Base-by-base conservation (phyloP, 2,888 invertebrate genomes). In the Drosophila pseudotakahashii region DNA sequence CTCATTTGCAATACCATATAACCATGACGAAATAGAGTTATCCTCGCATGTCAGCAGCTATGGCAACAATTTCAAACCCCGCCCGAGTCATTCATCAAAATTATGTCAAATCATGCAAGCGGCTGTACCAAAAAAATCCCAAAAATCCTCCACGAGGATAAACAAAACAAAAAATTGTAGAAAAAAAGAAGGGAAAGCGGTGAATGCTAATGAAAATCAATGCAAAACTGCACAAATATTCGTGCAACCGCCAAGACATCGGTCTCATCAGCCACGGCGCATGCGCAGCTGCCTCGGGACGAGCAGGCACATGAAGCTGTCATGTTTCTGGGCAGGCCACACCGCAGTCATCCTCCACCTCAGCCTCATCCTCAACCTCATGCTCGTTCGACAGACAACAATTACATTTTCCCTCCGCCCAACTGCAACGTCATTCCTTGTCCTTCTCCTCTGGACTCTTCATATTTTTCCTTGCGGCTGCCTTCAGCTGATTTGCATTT, bases 401-500 rank as follows among this genome's bases (percentile, higher is more conserved):
- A 82, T 85, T 85, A 80, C 78, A 72, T 63, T 73, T 76, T 81
- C 76, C 74, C 74, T 80, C 34, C 41, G 45, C 19, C 42, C 69
- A 63, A 60, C 62, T 78, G 81, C 81, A 73, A 41, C 79, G 77
- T 84, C 81, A 84, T 84, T 71, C 51, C 41, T 50, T 44, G 63
- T 71, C 51, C 41, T 50, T 41, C 60, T 69, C 51, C 64, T 42
- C 55, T 64, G 55, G 47, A 74, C 75, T 72, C 86, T 73, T 77
- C 75, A 77, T 78, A 78, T 78, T 83, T 83, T 83, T 77, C 71
- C 63, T 55, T 80, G 68, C 77, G 76, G 75, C 69, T 75, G 73
- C 73, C 74, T 72, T 75, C 54, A 68, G 77, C 82, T 89, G 83
- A 90, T 90, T 90, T 90, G 88, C 90, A 90, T 90, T 90, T 90